Conservation (phyloP, 2,113 vertebrate genomes). For the Xenus cinereus region DNA sequence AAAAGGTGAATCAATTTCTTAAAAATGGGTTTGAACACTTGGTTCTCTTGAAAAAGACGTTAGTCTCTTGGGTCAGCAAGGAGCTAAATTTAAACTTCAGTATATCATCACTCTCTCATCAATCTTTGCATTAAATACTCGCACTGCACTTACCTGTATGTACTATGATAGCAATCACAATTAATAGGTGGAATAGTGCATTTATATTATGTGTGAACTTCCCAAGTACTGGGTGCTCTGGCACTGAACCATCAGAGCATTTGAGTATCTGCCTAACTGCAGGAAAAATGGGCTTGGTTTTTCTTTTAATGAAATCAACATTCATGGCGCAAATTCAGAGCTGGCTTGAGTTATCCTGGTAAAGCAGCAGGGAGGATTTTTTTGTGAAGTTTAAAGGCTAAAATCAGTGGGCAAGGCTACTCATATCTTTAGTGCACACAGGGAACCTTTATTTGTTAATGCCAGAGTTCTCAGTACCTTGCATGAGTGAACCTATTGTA, state of each 20-base stretch:
- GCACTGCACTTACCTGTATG: not conserved
- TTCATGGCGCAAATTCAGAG: not conserved
- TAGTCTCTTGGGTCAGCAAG: not conserved
- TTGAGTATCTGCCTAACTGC: not conserved
- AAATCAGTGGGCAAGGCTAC: not conserved
- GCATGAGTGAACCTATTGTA: not conserved
- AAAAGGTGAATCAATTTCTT: not conserved
- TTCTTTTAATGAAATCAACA: not conserved
- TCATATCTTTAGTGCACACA: not conserved
- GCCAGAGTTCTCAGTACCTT: not conserved
- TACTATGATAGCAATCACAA: not conserved
- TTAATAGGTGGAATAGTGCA: not conserved
- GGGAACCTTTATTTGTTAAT: not conserved
- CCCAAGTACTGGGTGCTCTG: not conserved
- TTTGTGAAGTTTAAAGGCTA: not conserved
- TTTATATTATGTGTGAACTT: not conserved
- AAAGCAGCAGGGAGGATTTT: not conserved
- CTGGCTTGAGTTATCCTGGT: not conserved
- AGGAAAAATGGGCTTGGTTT: not conserved
- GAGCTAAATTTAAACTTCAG: not conserved
- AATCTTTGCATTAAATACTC: not conserved
- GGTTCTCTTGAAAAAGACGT: not conserved
- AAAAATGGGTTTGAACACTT: not conserved
- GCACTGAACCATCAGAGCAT: not conserved
- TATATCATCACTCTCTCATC: not conserved